These are phyloP conservation scores for Clinocottus analis DNA, from an alignment of 2,113 vertebrate species.

Conservation along the genomic window DNA sequence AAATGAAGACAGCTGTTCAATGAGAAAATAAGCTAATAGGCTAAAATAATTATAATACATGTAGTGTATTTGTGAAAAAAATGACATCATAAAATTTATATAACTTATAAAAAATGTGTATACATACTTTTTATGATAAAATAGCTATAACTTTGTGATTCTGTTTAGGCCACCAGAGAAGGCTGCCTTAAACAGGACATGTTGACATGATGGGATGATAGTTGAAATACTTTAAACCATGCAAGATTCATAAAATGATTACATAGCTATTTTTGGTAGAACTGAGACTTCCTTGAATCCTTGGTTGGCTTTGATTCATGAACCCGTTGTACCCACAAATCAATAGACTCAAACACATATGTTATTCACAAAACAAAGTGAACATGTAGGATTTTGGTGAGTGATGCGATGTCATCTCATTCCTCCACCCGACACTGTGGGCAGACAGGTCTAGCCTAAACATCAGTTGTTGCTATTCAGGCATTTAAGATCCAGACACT, in stretches of 20 bases:
- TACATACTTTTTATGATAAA: too few species aligned
- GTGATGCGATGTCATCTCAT: neutral
- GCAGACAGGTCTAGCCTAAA: conserved; percentile 5
- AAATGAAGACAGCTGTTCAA: too few species aligned
- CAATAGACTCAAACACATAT: conserved; percentile 1
- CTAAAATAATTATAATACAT: too few species aligned
- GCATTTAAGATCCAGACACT: conserved; percentile 15
- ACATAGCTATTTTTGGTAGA: neutral
- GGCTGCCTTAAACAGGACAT: too few species aligned
- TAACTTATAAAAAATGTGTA: too few species aligned
- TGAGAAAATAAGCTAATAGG: too few species aligned
- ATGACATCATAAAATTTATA: too few species aligned
- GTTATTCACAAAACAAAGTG: conserved; percentile 15
- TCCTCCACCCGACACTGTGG: conserved; percentile 26
- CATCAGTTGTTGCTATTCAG: conserved; percentile 30
- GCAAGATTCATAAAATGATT: neutral
- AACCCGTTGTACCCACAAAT: neutral
- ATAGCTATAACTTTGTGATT: too few species aligned
- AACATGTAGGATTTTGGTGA: conserved; percentile 3
- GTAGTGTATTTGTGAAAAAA: too few species aligned
- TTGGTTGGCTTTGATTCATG: neutral
- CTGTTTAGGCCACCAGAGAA: too few species aligned
- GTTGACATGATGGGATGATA: neutral
- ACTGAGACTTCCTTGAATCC: conserved; percentile 1
- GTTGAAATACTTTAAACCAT: neutral